These are phyloP conservation scores for Chloroclystis v-ata DNA, from an alignment of 2,888 invertebrate genomes.

Conservation along the genomic window DNA sequence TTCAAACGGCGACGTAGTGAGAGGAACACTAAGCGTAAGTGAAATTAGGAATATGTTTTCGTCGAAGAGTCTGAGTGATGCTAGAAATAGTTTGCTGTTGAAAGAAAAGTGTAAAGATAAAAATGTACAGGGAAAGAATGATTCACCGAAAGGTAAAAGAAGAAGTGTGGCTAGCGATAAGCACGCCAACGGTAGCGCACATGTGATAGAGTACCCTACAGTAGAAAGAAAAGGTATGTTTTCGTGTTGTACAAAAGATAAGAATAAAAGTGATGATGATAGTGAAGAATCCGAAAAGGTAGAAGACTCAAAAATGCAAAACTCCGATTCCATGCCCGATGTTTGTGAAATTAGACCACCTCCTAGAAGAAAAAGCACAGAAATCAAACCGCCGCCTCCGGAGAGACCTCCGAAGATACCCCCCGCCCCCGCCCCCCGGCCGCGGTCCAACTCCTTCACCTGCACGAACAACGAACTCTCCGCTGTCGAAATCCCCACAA, in stretches of 20 bases:
- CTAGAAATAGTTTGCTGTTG: conserved; percentile 70
- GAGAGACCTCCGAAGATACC: conserved; percentile 82
- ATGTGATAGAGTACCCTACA: conserved; percentile 84
- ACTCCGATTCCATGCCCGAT: conserved; percentile 65
- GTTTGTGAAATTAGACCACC: conserved; percentile 80
- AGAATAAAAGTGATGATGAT: conserved; percentile 73
- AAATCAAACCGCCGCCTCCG: conserved; percentile 78
- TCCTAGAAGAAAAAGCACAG: conserved; percentile 78
- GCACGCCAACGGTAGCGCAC: conserved; percentile 65
- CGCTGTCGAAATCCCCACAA: conserved; percentile 63
- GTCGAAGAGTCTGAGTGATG: conserved; percentile 71
- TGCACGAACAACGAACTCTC: conserved; percentile 64
- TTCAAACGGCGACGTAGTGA: conserved; percentile 69
- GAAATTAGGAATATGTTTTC: conserved; percentile 75
- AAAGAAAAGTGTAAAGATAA: conserved; percentile 63
- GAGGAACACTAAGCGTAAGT: conserved; percentile 78
- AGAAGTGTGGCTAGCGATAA: conserved; percentile 62
- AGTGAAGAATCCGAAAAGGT: conserved; percentile 63
- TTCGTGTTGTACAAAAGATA: conserved; percentile 83
- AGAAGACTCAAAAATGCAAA: conserved; percentile 52
- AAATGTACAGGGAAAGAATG: conserved; percentile 53
- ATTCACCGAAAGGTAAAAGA: conserved; percentile 68
- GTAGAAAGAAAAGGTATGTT: conserved; percentile 85
- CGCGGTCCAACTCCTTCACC: conserved; percentile 78
- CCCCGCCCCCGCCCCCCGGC: conserved; percentile 71